phyloP scores from a whole-genome alignment of 2,888 invertebrate species.

The Campopleginae sp. region DNA sequence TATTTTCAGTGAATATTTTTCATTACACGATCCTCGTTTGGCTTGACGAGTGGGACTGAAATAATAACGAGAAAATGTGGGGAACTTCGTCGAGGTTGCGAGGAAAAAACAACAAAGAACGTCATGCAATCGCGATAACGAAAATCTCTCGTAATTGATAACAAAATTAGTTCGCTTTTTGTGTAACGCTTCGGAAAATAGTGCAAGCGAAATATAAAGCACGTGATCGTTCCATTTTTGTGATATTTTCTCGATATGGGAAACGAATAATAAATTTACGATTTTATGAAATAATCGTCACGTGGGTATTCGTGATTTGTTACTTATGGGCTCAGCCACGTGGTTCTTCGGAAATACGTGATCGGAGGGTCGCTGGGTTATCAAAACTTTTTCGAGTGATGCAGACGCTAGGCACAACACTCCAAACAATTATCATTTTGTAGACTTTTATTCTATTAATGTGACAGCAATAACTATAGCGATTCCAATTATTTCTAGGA shows the following conservation, averaged over 20 bases:
- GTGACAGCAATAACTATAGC: neutral
- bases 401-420: slow-evolving; percentile 32
- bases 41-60: slow-evolving; percentile 20
- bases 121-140: slow-evolving; percentile 12
- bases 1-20: neutral
- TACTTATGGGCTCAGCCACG: slow-evolving; percentile 46
- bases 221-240: slow-evolving; percentile 16
- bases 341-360: slow-evolving; percentile 51
- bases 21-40: slow-evolving; percentile 45
- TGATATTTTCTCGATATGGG: neutral
- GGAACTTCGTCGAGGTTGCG: neutral
- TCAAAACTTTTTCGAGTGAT: slow-evolving; percentile 40
- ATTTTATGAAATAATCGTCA: slow-evolving; percentile 44
- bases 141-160: slow-evolving; percentile 17
- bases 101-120: neutral
- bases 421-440: slow-evolving; percentile 36
- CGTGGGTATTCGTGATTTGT: slow-evolving; percentile 54
- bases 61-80: slow-evolving; percentile 16
- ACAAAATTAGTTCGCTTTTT: slow-evolving; percentile 25
- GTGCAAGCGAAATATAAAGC: slow-evolving; percentile 3
- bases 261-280: slow-evolving; percentile 7
- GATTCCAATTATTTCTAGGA: neutral
- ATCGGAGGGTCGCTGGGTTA: slow-evolving; percentile 63
- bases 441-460: neutral
- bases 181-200: slow-evolving; percentile 7